Evolutionary conservation across 2,797 vertebrate species (phyloP).

Genomic region (Helostoma temminkii): DNA sequence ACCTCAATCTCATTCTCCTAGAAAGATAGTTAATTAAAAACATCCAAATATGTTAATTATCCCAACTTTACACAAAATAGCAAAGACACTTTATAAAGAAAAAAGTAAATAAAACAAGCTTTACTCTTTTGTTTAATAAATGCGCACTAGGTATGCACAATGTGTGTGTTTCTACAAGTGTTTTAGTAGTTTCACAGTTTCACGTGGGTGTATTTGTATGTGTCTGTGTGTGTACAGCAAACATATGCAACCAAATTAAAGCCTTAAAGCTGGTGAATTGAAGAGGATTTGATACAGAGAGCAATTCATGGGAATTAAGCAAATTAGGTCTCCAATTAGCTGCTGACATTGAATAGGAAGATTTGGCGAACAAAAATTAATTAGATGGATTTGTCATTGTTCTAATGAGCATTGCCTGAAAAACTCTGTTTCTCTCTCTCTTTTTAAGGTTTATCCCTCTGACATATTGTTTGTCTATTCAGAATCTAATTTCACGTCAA

Average conservation of each 20-base stretch:
- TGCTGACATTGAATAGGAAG: slow-evolving; percentile 77
- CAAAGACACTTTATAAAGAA: neutral
- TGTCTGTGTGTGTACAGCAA: slow-evolving; percentile 69
- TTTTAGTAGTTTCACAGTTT: slow-evolving; percentile 4
- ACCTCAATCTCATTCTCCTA: slow-evolving; percentile 64
- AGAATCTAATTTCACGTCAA: slow-evolving; percentile 74
- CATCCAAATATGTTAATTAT: neutral
- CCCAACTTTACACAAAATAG: neutral
- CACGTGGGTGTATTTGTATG: slow-evolving; percentile 48
- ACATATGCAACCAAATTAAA: slow-evolving; percentile 87
- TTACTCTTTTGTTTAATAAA: neutral
- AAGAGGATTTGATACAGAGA: slow-evolving; percentile 85
- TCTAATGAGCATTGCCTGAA: slow-evolving; percentile 65
- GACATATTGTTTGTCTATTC: slow-evolving; percentile 66
- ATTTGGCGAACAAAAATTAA: slow-evolving; percentile 82
- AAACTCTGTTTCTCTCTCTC: slow-evolving; percentile 30
- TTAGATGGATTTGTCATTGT: slow-evolving; percentile 82
- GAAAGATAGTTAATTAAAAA: slow-evolving; percentile 38
- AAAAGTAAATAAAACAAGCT: too few species aligned
- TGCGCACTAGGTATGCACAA: neutral
- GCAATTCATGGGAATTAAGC: slow-evolving; percentile 85
- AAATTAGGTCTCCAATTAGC: slow-evolving; percentile 85
- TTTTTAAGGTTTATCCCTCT: slow-evolving; percentile 48
- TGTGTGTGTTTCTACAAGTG: neutral
- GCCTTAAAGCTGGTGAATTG: slow-evolving; percentile 85